Conservation (phyloP, 2,888 invertebrate genomes). For the Cerastis rubricosa region DNA sequence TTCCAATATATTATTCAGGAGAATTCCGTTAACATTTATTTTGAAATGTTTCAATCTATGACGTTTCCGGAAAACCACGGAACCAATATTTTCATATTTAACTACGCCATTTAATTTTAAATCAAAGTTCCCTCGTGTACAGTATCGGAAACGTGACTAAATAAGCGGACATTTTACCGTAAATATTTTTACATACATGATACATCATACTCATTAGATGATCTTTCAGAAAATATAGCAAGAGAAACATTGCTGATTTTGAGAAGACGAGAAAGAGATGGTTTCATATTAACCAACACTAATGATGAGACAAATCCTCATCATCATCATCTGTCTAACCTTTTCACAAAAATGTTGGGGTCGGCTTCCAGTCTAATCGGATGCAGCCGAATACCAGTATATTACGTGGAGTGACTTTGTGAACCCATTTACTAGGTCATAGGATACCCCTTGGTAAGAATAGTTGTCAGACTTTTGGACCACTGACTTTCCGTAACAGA, state of each 20-base stretch:
- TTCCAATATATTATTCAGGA: neutral
- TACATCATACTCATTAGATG: constrained; percentile 41
- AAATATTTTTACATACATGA: constrained; percentile 40
- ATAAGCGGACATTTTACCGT: constrained; percentile 23
- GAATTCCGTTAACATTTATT: neutral
- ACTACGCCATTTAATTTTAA: constrained; percentile 29
- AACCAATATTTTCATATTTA: neutral
- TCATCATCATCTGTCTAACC: neutral
- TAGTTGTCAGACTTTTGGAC: neutral
- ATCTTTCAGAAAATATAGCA: constrained; percentile 5
- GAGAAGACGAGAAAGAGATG: neutral
- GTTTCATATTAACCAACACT: neutral
- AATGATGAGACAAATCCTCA: neutral
- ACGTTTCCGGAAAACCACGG: constrained; percentile 4
- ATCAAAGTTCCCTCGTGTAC: constrained; percentile 4
- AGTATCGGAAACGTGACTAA: constrained; percentile 27
- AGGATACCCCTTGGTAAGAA: neutral
- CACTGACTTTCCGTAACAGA: neutral
- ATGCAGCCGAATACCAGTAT: neutral
- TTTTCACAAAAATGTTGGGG: neutral
- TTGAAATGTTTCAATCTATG: neutral
- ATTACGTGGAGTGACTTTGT: neutral
- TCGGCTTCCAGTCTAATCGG: neutral
- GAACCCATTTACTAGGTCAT: neutral
- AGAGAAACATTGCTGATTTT: neutral